Conservation (phyloP, 2,888 invertebrate species). For the Heliconius ismenius region DNA sequence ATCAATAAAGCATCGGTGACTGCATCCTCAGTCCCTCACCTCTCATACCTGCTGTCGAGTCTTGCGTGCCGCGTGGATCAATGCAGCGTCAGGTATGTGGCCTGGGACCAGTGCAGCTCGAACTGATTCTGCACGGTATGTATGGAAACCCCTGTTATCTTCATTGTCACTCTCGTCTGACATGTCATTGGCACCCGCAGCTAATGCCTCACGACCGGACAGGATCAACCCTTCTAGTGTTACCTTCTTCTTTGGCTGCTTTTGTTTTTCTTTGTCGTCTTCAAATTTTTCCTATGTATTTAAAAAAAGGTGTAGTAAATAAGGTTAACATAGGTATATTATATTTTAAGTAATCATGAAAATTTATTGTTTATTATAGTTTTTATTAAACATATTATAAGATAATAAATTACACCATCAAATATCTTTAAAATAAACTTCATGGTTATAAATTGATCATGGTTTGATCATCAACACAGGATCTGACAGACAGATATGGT, state of each 20-base stretch:
- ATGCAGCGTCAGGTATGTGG: slow-evolving; percentile 97
- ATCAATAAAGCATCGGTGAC: slow-evolving; percentile 42
- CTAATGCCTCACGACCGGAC: slow-evolving; percentile 91
- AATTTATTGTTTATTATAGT: not conserved
- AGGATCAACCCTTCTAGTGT: slow-evolving; percentile 84
- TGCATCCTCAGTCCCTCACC: slow-evolving; percentile 85
- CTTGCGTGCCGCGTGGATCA: slow-evolving; percentile 98
- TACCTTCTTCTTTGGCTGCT: slow-evolving; percentile 66
- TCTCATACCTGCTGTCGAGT: slow-evolving; percentile 92
- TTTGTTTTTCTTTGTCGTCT: slow-evolving; percentile 51
- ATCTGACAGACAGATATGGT: no score
- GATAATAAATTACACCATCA: not conserved
- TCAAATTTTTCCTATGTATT: slow-evolving; percentile 54
- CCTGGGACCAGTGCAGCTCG: slow-evolving; percentile 91
- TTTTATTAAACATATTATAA: not conserved
- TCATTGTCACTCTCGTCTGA: slow-evolving; percentile 82
- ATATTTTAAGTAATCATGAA: not conserved
- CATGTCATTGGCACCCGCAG: slow-evolving; percentile 86
- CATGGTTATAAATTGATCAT: no score
- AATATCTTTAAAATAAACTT: not conserved
- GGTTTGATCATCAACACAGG: no score
- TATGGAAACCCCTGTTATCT: slow-evolving; percentile 72
- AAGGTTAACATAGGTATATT: not conserved
- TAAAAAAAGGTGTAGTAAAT: not conserved
- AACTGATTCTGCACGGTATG: slow-evolving; percentile 85